Percentiles rank a stretch among this genome's conserved stretches.
These are phyloP conservation scores for Syritta pipiens DNA, from an alignment of 2,888 invertebrate species.

Conservation along the genomic window DNA sequence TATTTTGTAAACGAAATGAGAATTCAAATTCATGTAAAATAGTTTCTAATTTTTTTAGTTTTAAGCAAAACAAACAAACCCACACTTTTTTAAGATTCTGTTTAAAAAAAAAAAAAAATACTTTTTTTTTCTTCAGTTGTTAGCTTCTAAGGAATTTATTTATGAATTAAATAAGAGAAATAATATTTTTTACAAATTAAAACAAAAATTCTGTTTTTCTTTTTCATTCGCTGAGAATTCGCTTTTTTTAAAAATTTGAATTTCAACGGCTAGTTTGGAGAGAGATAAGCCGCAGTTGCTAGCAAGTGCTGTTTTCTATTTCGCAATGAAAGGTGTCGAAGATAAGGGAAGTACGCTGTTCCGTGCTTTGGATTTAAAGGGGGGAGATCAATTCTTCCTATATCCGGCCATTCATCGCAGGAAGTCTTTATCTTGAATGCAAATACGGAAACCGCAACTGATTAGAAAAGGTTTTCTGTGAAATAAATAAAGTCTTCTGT, in stretches of 20 bases:
- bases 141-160: slow-evolving; percentile 50
- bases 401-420: too few species aligned
- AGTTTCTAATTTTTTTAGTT: neutral
- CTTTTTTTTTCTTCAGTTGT: slow-evolving; percentile 46
- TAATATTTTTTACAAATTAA: slow-evolving; percentile 48
- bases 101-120: slow-evolving; percentile 5
- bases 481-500: too few species aligned
- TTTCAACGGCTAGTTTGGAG: neutral
- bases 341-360: too few species aligned
- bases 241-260: slow-evolving; percentile 16
- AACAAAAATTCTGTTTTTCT: neutral
- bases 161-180: slow-evolving; percentile 54
- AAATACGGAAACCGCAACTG: too few species aligned
- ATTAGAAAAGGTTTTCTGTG: too few species aligned
- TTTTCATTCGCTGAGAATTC: neutral
- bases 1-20: slow-evolving; percentile 44
- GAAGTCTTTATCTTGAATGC: too few species aligned
- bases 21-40: slow-evolving; percentile 4
- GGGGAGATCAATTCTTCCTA: too few species aligned
- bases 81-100: slow-evolving; percentile 4
- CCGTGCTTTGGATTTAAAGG: too few species aligned
- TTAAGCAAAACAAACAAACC: slow-evolving; percentile 62
- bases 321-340: too few species aligned
- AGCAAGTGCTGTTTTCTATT: neutral
- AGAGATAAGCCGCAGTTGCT: too few species aligned